A percentile compares a stretch with the other conserved stretches of the same genome.
Conservation (phyloP, 2,888 invertebrate genomes). For the Athrips mouffetella region DNA sequence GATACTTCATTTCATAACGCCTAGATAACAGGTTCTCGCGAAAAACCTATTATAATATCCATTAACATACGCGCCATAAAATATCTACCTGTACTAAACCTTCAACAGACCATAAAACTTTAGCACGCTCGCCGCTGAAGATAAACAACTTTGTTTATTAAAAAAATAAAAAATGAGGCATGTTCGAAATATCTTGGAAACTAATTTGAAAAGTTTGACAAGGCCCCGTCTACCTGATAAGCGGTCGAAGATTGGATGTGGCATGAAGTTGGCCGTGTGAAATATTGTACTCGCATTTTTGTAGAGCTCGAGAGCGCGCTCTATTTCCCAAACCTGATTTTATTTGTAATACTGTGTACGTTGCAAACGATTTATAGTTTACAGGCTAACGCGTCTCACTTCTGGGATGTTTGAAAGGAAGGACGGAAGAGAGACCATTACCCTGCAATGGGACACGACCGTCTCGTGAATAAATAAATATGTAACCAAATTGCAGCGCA, state of each 20-base stretch:
- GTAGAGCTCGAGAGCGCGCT: conserved; percentile 37
- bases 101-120: conserved; percentile 13
- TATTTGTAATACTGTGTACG: conserved; percentile 4
- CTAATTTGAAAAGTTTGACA: conserved; percentile 67
- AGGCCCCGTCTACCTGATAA: conserved; percentile 61
- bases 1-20: conserved; percentile 2
- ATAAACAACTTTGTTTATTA: conserved; percentile 28
- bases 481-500: too few relatives aligned
- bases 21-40: conserved; percentile 1
- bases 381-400: neutral
- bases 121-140: conserved; percentile 12
- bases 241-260: conserved; percentile 58
- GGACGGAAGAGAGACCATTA: too few relatives aligned
- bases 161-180: conserved; percentile 42
- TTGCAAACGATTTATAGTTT: conserved; percentile 5
- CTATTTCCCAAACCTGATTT: conserved; percentile 32
- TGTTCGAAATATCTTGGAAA: conserved; percentile 53
- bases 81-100: conserved; percentile 13
- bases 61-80: conserved; percentile 10
- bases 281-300: conserved; percentile 53
- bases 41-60: conserved; percentile 10
- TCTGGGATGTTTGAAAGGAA: neutral
- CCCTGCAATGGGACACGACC: too few relatives aligned
- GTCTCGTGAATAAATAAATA: too few relatives aligned
- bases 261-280: conserved; percentile 58